Conservation (phyloP, 2,888 invertebrate genomes). For the Drosophila algonquin region DNA sequence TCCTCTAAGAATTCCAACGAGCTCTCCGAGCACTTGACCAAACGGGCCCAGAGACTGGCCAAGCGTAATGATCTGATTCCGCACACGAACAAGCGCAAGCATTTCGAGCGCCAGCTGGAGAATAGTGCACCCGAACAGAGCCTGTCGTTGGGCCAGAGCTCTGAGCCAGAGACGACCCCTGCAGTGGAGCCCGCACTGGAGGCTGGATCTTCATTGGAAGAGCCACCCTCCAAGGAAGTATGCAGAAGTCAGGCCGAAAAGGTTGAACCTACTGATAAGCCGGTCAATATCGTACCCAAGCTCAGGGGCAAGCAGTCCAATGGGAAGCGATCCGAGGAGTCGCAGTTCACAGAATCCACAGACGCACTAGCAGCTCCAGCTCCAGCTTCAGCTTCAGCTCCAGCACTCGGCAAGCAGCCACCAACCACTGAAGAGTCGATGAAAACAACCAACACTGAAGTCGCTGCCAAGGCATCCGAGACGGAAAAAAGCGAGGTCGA, state of each 20-base stretch:
- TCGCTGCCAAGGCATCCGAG: slow-evolving; percentile 13
- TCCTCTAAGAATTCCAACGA: slow-evolving; percentile 55
- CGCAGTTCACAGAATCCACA: slow-evolving; percentile 17
- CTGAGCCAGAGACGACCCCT: slow-evolving; percentile 1
- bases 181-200: slow-evolving; percentile 23
- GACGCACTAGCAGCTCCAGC: slow-evolving; percentile 10
- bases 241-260: slow-evolving; percentile 35
- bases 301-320: slow-evolving; percentile 77
- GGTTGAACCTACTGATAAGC: slow-evolving; percentile 65
- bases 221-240: slow-evolving; percentile 22
- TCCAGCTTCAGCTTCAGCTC: slow-evolving; percentile 3
- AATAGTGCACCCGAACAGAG: slow-evolving; percentile 28
- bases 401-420: not conserved
- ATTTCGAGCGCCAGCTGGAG: slow-evolving; percentile 64
- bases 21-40: slow-evolving; percentile 57
- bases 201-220: slow-evolving; percentile 14
- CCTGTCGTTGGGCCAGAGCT: slow-evolving; percentile 5
- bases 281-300: slow-evolving; percentile 82
- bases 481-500: slow-evolving; percentile 26
- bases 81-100: slow-evolving; percentile 72
- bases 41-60: slow-evolving; percentile 72
- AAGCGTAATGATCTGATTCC: slow-evolving; percentile 68
- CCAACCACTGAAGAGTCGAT: slow-evolving; percentile 24
- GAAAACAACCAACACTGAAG: slow-evolving; percentile 27
- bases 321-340: slow-evolving; percentile 64